Evolutionary conservation across 2,888 invertebrate genomes (phyloP), one percentile per base, ranked within the genome.

Genomic region (Trachelus stipa): DNA sequence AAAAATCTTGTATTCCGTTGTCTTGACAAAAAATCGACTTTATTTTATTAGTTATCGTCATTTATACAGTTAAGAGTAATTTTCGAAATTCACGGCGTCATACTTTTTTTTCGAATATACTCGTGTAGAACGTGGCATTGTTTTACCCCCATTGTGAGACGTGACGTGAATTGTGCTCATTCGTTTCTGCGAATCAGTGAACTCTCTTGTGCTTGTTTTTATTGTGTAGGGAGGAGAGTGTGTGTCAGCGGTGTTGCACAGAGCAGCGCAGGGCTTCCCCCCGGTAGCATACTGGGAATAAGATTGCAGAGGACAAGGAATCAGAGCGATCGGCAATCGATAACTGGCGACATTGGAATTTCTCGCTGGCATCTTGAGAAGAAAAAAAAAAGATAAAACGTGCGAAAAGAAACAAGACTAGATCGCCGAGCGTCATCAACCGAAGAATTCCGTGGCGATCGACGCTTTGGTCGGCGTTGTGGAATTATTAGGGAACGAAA

Each of bases 241-340:
- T 23, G 56, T 56, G 56, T 56, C 56, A 56, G 9, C 56, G 23
- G 23, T 56, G 9, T 56, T 2, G 23, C 56, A 9, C 56, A 1
- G 56, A 9, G 56, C 56, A 56, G 56, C 56, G 23, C 56, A 23
- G 9, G 56, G 56, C 56, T 56, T 56, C 23, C 9, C 56, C 23
- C 56, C 12, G 23, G 56, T 9, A 56, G 23, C 56, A 23, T 56
- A 23, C 23, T 56, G 23, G 56, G 2, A 56, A 23, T 56, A 56
- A 56, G 56, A 23, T 9, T 56, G 6, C 56, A 56, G 23, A 23
- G 56, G 23, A 56, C 23, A 2, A 56, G 56, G 9, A 34, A 71
- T 71, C 71, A 23, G 71, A 12, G 71, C 30, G 71, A 71, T 71
- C 71, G 30, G 34, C 31, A 71, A 71, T 71, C 31, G 71, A 71